These are phyloP conservation scores for Micrasema longulum DNA, from an alignment of 1,140 invertebrate genomes.

Conservation along the genomic window DNA sequence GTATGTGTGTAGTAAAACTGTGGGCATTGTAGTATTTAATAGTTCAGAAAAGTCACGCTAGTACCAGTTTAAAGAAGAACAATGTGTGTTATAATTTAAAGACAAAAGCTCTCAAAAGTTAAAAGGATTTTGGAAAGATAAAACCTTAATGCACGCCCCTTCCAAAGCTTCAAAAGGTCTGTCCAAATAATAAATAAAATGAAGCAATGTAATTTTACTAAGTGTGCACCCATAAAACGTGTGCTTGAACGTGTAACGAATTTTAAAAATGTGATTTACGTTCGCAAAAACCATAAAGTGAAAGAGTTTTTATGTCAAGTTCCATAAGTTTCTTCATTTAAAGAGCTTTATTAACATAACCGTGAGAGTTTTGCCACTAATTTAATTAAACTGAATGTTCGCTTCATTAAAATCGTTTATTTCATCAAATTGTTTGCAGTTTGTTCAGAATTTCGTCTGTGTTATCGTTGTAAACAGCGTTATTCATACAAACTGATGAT, in stretches of 20 bases:
- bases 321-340: constrained; percentile 25
- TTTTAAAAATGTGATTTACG: constrained; percentile 12
- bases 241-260: constrained; percentile 1
- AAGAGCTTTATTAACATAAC: constrained; percentile 3
- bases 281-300: neutral
- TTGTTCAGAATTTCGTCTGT: neutral
- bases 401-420: neutral
- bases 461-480: no score
- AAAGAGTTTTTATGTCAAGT: constrained; percentile 19
- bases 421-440: constrained; percentile 1
- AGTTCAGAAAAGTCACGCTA: no score
- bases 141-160: neutral
- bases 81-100: no score
- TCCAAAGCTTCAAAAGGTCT: neutral
- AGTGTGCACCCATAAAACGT: constrained; percentile 18
- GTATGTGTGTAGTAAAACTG: no score
- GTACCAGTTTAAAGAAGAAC: no score
- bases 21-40: no score
- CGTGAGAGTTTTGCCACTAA: constrained; percentile 8
- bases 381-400: constrained; percentile 16
- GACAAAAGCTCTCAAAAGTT: no score
- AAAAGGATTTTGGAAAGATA: no score
- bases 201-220: constrained; percentile 7
- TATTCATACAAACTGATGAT: no score
- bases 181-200: constrained; percentile 6